Base-by-base conservation (phyloP, 1,140 invertebrate species). In the Caligus rogercresseyi region DNA sequence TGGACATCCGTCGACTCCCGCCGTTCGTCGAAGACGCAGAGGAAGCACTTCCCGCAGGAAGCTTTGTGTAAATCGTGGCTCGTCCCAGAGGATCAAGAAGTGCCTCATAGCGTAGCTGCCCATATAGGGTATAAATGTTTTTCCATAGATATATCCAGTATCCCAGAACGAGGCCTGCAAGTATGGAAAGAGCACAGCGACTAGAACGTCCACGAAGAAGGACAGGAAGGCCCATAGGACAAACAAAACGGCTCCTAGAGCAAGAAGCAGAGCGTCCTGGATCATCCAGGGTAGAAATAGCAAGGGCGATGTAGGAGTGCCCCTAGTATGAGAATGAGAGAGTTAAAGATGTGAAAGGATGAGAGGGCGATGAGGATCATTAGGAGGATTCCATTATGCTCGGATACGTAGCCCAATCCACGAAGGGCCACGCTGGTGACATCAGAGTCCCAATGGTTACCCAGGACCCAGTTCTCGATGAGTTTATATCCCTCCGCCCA, bases 281-380 rank as follows among this genome's bases (percentile, higher is more conserved):
- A 62, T 43, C 60, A 62, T 55, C 60, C 60, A 62, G 1, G 60
- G 60, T 16, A 62, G n/a, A 20, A 62, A 26, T 18, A 60, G 24
- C 14, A 25, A 21, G 16, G 58, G 18, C 24, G 18, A 25, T 31
- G 14, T 14, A 60, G 58, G n/a, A 60, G 23, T 18, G 58, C 18
- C 43, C 58, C 58, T 26, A 60, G 16, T 15, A 60, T 25, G 16
- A 60, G 21, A 2, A 60, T 18, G 26, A 60, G 58, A 1, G 58
- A 31, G n/a, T 25, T 31, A 26, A 60, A 43, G 15, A 60, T n/a
- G 21, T 60, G 58, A 4, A 60, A 43, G 14, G 58, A 16, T 18
- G 24, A 56, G 54, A 56, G 24, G 24, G 54, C 54, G 24, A 56
- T 56, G 18, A 56, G 54, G 14, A 56, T 56, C 19, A 56, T 56